Conservation (phyloP, 1,140 invertebrate genomes). For the Bombus polaris region DNA sequence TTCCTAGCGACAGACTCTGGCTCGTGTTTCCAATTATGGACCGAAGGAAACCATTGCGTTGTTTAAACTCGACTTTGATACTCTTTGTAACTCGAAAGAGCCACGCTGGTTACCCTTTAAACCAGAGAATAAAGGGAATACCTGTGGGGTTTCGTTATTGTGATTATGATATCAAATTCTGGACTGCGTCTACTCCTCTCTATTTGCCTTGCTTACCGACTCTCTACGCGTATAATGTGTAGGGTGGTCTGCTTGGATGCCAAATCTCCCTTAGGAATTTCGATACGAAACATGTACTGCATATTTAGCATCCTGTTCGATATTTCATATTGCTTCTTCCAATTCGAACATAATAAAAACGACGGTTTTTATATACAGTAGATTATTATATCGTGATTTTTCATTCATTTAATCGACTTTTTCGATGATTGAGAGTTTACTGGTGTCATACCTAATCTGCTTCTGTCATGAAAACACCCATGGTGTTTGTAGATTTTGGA, state of each 20-base stretch:
- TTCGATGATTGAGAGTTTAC: too few species aligned
- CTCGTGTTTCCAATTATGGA: neutral
- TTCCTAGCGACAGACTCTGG: neutral
- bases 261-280: constrained; percentile 60
- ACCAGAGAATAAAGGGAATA: neutral
- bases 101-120: neutral
- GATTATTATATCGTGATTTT: too few species aligned
- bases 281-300: constrained; percentile 60
- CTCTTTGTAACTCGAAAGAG: neutral
- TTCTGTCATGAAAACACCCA: too few species aligned
- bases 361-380: too few species aligned
- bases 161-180: constrained; percentile 44
- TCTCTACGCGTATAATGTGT: neutral
- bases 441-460: too few species aligned
- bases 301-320: constrained; percentile 11
- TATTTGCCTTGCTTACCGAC: constrained; percentile 26
- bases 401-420: too few species aligned
- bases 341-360: neutral
- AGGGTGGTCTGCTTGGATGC: constrained; percentile 43
- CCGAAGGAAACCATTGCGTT: neutral
- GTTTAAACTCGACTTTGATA: constrained; percentile 9
- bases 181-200: constrained; percentile 4
- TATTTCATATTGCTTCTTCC: neutral
- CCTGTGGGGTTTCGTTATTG: constrained; percentile 38
- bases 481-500: neutral